phyloP scores from a whole-genome alignment of 2,888 invertebrate genomes.

The Drosophila eohydei region DNA sequence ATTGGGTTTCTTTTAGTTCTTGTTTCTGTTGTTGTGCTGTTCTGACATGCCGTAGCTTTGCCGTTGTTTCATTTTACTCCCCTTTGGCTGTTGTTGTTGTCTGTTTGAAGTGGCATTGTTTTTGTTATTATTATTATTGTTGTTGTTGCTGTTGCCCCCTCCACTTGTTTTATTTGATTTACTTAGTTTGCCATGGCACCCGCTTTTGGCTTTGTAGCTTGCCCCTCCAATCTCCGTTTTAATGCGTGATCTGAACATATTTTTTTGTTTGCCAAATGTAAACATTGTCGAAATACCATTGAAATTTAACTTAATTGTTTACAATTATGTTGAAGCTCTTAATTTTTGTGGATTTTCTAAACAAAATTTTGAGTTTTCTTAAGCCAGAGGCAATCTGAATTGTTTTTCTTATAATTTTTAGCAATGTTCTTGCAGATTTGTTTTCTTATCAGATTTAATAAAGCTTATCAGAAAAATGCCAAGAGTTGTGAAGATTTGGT shows the following conservation, averaged over 20 bases:
- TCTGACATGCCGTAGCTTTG: conserved; percentile 22
- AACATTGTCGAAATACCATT: conserved; percentile 60
- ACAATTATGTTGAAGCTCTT: conserved; percentile 38
- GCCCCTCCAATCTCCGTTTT: not conserved
- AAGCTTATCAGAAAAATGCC: not conserved
- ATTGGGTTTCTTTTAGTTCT: conserved; percentile 70
- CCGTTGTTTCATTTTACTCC: conserved; percentile 34
- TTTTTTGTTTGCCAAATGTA: conserved; percentile 48
- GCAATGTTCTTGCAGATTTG: not conserved
- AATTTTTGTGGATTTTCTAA: not conserved
- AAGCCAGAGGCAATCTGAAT: not conserved
- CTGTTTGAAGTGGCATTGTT: conserved; percentile 54
- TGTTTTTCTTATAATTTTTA: not conserved
- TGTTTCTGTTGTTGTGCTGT: conserved; percentile 12
- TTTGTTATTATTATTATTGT: conserved; percentile 20
- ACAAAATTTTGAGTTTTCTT: not conserved
- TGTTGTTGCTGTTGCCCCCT: conserved; percentile 10
- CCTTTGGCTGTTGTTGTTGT: conserved; percentile 30
- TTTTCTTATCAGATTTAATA: not conserved
- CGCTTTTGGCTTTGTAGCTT: conserved; percentile 16
- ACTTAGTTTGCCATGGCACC: conserved; percentile 50
- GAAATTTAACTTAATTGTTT: conserved; percentile 64
- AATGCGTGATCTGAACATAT: not conserved
- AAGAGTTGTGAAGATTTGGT: too few species aligned
- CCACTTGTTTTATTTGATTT: conserved; percentile 59